Evolutionary conservation across 2,888 invertebrate genomes (phyloP), one percentile per base, ranked within the genome.

Genomic region (Cordilura impudica): DNA sequence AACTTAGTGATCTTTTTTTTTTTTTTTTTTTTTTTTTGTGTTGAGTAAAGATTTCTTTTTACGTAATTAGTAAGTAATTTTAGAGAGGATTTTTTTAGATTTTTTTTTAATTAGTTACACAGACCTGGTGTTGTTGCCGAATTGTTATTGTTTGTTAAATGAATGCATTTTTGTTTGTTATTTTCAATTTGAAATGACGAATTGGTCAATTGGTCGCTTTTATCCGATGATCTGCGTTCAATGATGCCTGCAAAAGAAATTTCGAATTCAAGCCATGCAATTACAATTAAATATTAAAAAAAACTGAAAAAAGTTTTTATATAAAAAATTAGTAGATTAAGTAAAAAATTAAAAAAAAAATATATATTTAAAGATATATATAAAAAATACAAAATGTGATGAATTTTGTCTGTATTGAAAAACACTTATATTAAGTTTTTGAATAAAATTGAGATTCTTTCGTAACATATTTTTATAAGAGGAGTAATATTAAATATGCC

Each of bases 101-200:
- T 66, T 80, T 60, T 56, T 60, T 74, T 67, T 71, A 65, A 81
- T 82, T 85, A 84, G 85, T 85, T 86, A 85, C 85, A 89, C 89
- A 88, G 88, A 90, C 89, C 89, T 90, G 89, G 89, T 87, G 89
- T 89, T 86, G 89, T 89, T 84, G 89, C 89, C 87, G 87, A 88
- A 87, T 88, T 89, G 86, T 88, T 88, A 88, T 88, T 88, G 88
- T 88, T 88, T 87, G 87, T 88, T 87, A 88, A 88, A 88, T 88
- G 88, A 87, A 88, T 88, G 88, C 86, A 84, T 89, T 90, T 90
- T 78, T 81, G 81, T 87, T 86, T 90, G 86, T 88, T 88, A 87
- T 87, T 86, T 83, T 88, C 88, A 87, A 85, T 86, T 88, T 87
- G 87, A 87, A 86, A 88, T 83, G 87, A 88, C 86, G 88, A 87